A percentile compares a stretch with the other conserved stretches of the same genome.
phyloP scores from a whole-genome alignment of 2,888 invertebrate genomes.

The Falcaria lacertinaria region DNA sequence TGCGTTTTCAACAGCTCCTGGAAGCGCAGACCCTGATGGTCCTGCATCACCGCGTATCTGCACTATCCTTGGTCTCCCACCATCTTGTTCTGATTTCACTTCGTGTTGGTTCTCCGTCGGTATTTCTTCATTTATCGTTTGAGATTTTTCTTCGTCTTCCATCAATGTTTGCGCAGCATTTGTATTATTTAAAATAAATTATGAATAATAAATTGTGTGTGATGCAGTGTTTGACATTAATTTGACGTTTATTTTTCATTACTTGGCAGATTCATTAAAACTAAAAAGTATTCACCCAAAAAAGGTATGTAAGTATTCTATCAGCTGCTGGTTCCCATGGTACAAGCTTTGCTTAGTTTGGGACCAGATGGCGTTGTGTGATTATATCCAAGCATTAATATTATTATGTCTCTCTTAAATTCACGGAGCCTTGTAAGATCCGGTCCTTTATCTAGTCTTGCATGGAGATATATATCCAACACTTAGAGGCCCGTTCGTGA shows the following conservation, averaged over 20 bases:
- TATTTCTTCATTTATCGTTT: conserved; percentile 33
- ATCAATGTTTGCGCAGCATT: conserved; percentile 56
- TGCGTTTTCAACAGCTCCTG: not conserved
- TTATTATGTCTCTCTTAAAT: too few species aligned
- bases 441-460: too few species aligned
- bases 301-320: too few species aligned
- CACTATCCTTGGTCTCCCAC: conserved; percentile 11
- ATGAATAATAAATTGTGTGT: conserved; percentile 25
- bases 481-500: too few species aligned
- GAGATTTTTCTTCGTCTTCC: conserved; percentile 49
- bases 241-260: conserved; percentile 20
- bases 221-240: conserved; percentile 20
- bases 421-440: too few species aligned
- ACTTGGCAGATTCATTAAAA: not conserved
- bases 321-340: too few species aligned
- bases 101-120: conserved; percentile 27
- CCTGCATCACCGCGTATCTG: conserved; percentile 50
- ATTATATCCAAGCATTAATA: too few species aligned
- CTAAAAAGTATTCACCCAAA: too few species aligned
- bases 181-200: conserved; percentile 39
- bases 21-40: conserved; percentile 38
- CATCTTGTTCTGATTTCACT: conserved; percentile 13
- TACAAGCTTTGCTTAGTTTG: too few species aligned
- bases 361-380: too few species aligned
- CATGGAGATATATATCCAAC: too few species aligned